Base-by-base conservation (phyloP, 2,113 vertebrate genomes). In the Prinia subflava region DNA sequence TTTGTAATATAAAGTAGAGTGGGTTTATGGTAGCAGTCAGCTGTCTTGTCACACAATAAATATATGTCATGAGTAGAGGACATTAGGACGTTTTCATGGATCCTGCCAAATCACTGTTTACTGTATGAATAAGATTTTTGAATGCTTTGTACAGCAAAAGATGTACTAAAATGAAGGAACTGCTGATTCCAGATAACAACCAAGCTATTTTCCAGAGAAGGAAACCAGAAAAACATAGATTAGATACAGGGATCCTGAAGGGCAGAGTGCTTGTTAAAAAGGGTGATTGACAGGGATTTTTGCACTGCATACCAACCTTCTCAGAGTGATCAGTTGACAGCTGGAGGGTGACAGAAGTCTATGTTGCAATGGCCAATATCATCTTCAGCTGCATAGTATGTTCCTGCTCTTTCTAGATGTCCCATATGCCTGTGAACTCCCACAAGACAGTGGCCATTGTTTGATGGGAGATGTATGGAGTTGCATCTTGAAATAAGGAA, bases 1-100 rank as follows among this genome's bases (percentile, higher is more conserved):
- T 64, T 75, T 88, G 15, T 46, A 83, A 87, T 84, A 81, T 27
- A 68, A 78, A 90, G 82, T 47, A 49, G 17, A 62, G 23, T n/a
- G 5, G 5, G 13, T 71, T 95, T 89, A 84, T n/a, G 30, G 56
- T 7, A 83, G 23, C 33, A 50, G 31, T 88, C 57, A 83, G 20
- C 46, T 83, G 82, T 23, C 4, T 31, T 12, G 30, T 46, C 49
- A 74, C 15, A 47, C 31, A 70, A 35, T 42, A 65, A 84, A 63
- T 74, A 42, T 6, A 21, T 37, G 15, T 23, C 31, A 28, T 10
- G 12, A 20, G 18, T 37, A 60, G 13, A 85, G 53, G 41, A 76
- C 10, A 37, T 52, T 13, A n/a, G 17, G 39, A 55, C 6, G 37
- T 44, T 79, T 79, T 42, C n/a, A 56, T 21, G 23, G 17, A 68